phyloP scores from a whole-genome alignment of 37 sponge, comb jelly and placozoan genomes.

The Axinella damicornis region DNA sequence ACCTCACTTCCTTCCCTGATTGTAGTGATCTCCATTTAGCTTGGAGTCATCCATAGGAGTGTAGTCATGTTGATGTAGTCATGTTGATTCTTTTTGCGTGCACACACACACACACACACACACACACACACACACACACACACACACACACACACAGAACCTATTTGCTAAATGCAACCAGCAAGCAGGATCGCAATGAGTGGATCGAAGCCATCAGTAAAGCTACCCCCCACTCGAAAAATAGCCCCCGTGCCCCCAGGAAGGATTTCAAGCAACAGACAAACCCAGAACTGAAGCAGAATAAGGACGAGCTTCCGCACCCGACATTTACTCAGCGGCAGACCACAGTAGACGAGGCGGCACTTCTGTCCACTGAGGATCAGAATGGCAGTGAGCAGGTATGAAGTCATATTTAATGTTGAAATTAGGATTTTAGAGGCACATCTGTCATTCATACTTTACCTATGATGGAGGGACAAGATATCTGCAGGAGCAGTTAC shows the following conservation, averaged over 20 bases:
- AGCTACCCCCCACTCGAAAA: conserved; percentile 8
- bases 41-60: no score
- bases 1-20: no score
- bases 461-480: no score
- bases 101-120: no score
- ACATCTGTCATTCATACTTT: no score
- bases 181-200: conserved; percentile 55
- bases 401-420: no score
- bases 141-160: conserved; percentile 18
- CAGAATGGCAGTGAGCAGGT: no score
- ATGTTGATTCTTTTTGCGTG: no score
- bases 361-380: conserved; percentile 1
- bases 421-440: no score
- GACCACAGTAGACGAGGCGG: conserved; percentile 45
- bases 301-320: neutral
- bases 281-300: neutral
- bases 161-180: conserved; percentile 68
- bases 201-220: conserved; percentile 64
- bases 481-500: neutral
- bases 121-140: no score
- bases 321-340: conserved; percentile 21
- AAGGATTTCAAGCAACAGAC: neutral
- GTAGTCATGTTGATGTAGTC: no score
- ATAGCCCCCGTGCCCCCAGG: neutral
- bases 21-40: no score